A percentile compares a stretch with the other conserved stretches of the same genome.
These are phyloP conservation scores for Trachurus trachurus DNA, from an alignment of 2,797 vertebrate genomes.

Conservation along the genomic window DNA sequence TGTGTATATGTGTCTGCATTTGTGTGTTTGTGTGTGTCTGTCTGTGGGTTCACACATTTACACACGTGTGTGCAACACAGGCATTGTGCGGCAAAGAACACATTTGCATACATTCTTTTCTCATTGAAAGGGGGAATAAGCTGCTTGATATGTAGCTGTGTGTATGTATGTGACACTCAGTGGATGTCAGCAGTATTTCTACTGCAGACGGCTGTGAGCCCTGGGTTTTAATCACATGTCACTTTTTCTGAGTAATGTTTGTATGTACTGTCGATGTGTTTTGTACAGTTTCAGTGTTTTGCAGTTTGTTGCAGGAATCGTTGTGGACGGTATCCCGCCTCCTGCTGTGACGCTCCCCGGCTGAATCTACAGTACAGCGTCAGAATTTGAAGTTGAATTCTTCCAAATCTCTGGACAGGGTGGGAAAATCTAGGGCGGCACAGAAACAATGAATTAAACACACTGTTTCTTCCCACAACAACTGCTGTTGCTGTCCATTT, in stretches of 20 bases:
- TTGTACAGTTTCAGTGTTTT: not conserved
- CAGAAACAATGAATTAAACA: conserved; percentile 65
- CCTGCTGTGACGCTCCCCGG: not conserved
- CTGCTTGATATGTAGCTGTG: not conserved
- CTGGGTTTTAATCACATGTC: too few species aligned
- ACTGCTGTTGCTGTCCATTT: conserved; percentile 55
- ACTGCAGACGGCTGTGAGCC: too few species aligned
- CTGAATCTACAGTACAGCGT: not conserved
- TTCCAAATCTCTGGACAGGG: conserved; percentile 35
- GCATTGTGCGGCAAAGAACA: conserved; percentile 17
- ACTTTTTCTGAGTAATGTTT: too few species aligned
- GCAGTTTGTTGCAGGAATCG: not conserved
- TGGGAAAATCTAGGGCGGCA: conserved; percentile 39
- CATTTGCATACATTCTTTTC: conserved; percentile 46
- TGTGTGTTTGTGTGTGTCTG: not conserved
- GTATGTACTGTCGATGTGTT: too few species aligned
- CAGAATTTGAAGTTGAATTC: conserved; percentile 7
- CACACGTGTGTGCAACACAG: not conserved
- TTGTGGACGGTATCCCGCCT: not conserved
- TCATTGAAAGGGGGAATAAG: conserved; percentile 21
- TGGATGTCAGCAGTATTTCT: not conserved
- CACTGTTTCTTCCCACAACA: conserved; percentile 46
- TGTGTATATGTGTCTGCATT: not conserved
- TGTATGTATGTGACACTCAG: not conserved
- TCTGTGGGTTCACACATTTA: conserved; percentile 5